Base-by-base conservation (phyloP, 2,797 vertebrate genomes). In the Semotilus atromaculatus region DNA sequence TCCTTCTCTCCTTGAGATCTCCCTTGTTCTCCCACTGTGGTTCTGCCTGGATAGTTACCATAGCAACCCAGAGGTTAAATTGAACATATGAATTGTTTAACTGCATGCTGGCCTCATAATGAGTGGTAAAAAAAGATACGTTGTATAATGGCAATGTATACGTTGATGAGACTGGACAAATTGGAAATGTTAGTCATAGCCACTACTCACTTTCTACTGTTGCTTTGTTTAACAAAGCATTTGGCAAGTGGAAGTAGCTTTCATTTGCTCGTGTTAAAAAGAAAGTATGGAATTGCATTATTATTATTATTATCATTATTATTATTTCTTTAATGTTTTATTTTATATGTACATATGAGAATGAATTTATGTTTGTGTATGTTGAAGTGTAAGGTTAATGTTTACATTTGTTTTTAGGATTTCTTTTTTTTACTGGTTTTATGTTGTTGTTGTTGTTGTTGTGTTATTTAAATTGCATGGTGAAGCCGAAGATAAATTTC, bases 21-120 rank as follows among this genome's bases (percentile, higher is more conserved):
- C 84, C 34, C 77, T 84, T 86, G 84, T 70, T 89, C 85, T 86
- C 91, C 92, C 93, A 93, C 91, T 92, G 89, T 92, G 92, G 84
- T 91, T 89, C 91, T 88, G 88, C 90, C 92, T 91, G 88, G 92
- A 92, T 92, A 92, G 95, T 96, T 94, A 92, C 95, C 94, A 96
- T 96, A 92, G 95, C 92, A 95, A 96, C 95, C 85, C 87, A 80
- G 85, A 91, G 93, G 87, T 89, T 85, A 94, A 93, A 89, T 90
- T 88, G 89, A 94, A 93, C 89, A 92, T 94, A 94, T 94, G 92
- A 94, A 95, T 94, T 94, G 91, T 93, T 89, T 85, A 92, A 91
- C 84, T 86, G 86, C 89, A 83, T 86, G 67, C 77, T 75, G 82
- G 85, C 90, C 90, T 84, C 88, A 86, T 86, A 81, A 83, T 84